Percentiles rank a stretch among this genome's conserved stretches.
Conservation (phyloP, 2,113 vertebrate genomes). For the Peromyscus maniculatus region DNA sequence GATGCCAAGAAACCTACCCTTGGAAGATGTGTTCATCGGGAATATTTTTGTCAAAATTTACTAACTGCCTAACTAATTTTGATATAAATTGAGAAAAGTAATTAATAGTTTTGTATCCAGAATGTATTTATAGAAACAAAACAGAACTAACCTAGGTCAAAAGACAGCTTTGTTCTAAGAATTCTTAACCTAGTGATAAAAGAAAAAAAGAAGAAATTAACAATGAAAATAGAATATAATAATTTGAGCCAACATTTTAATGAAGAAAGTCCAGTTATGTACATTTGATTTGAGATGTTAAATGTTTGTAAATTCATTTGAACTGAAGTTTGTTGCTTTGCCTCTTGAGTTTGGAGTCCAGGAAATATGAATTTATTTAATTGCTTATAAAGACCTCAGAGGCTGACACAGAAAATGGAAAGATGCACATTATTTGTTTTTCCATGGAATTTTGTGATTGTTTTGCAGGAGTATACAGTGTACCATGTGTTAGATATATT, state of each 20-base stretch:
- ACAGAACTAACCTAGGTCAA: conserved; percentile 52
- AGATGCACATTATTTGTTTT: not conserved
- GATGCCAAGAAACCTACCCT: conserved; percentile 17
- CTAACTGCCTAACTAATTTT: not conserved
- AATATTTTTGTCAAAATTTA: conserved; percentile 41
- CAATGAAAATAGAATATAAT: conserved; percentile 49
- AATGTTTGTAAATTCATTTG: conserved; percentile 23
- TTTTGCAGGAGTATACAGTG: not conserved
- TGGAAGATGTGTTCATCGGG: not conserved
- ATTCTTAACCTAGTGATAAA: conserved; percentile 8
- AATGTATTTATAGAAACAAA: conserved; percentile 65
- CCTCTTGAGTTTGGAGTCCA: conserved; percentile 34
- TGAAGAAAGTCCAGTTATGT: not conserved
- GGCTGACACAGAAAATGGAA: conserved; percentile 7
- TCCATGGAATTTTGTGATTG: conserved; percentile 11
- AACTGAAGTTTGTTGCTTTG: conserved; percentile 34
- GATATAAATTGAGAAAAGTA: too few relatives aligned
- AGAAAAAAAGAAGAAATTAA: conserved; percentile 45
- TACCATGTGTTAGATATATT: not conserved
- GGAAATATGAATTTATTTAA: not conserved
- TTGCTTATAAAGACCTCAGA: conserved; percentile 5
- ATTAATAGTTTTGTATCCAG: conserved; percentile 51
- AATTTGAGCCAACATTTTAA: conserved; percentile 3
- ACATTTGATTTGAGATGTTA: conserved; percentile 30
- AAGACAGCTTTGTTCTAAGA: not conserved